Evolutionary conservation across 2,113 vertebrate species (phyloP).

Genomic region (Oreochromis niloticus): DNA sequence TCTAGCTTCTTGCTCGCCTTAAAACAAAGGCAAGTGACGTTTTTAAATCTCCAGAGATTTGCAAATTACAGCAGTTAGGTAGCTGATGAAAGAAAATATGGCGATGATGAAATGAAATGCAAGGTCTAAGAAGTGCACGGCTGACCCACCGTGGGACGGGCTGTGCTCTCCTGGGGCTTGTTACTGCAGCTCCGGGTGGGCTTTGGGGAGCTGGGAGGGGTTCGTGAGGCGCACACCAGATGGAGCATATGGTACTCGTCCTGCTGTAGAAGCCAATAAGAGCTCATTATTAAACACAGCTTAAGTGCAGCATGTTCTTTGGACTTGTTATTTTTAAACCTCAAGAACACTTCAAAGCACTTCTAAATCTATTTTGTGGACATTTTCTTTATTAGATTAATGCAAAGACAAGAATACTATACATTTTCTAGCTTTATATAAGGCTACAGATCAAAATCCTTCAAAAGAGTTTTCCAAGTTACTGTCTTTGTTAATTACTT

Average conservation of each 20-base stretch:
- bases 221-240: slow-evolving; percentile 70
- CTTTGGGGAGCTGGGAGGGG: slow-evolving; percentile 69
- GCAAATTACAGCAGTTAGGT: neutral
- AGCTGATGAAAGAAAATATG: slow-evolving; percentile 40
- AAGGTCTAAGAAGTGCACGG: neutral
- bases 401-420: neutral
- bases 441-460: neutral
- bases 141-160: slow-evolving; percentile 42
- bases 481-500: neutral
- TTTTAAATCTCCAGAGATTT: neutral
- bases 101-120: slow-evolving; percentile 51
- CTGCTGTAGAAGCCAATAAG: slow-evolving; percentile 54
- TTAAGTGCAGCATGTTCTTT: neutral
- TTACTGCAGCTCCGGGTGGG: slow-evolving; percentile 32
- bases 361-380: neutral
- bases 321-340: neutral
- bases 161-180: slow-evolving; percentile 38
- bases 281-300: slow-evolving; percentile 5
- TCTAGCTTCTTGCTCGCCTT: neutral
- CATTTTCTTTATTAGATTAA: neutral
- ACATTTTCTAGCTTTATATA: neutral
- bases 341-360: neutral
- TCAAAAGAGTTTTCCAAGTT: neutral
- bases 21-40: neutral
- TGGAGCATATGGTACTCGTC: slow-evolving; percentile 78